Evolutionary conservation across 2,888 invertebrate genomes (phyloP).

Genomic region (Homarus gammarus): DNA sequence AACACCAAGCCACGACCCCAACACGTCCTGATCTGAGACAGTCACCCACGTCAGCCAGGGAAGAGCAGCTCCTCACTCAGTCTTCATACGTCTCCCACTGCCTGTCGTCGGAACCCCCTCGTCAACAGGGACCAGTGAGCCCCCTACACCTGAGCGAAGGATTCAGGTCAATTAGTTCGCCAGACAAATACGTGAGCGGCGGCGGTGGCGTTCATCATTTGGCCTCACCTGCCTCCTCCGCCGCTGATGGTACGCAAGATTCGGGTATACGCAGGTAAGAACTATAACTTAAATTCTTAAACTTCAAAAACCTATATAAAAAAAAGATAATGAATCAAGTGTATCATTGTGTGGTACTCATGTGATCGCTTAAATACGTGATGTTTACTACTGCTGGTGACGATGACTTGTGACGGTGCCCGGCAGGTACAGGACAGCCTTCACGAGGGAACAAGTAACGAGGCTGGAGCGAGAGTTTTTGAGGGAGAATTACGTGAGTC

Average conservation of each 20-base stretch:
- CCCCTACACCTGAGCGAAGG: neutral
- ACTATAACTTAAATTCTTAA: too few species aligned
- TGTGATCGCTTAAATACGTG: too few species aligned
- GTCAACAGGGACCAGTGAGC: neutral
- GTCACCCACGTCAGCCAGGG: neutral
- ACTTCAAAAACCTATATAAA: too few species aligned
- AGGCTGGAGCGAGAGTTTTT: constrained; percentile 74
- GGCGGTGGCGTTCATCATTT: constrained; percentile 1
- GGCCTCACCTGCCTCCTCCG: neutral
- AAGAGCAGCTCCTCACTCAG: too few species aligned
- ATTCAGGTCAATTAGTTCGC: neutral
- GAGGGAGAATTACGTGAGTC: constrained; percentile 75
- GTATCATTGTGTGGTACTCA: too few species aligned
- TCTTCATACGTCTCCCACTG: neutral
- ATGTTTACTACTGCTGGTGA: too few species aligned
- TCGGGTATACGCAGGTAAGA: constrained; percentile 24
- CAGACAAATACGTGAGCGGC: constrained; percentile 9
- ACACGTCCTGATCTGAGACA: constrained; percentile 3
- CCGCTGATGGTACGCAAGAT: constrained; percentile 5
- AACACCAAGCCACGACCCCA: too few species aligned
- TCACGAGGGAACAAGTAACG: constrained; percentile 73
- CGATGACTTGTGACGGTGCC: too few species aligned
- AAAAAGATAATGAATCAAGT: too few species aligned
- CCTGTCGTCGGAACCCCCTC: constrained; percentile 10
- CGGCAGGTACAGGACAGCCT: constrained; percentile 74